Evolutionary conservation across 2,888 invertebrate genomes (phyloP).

Genomic region (Ornithoptera priamus): DNA sequence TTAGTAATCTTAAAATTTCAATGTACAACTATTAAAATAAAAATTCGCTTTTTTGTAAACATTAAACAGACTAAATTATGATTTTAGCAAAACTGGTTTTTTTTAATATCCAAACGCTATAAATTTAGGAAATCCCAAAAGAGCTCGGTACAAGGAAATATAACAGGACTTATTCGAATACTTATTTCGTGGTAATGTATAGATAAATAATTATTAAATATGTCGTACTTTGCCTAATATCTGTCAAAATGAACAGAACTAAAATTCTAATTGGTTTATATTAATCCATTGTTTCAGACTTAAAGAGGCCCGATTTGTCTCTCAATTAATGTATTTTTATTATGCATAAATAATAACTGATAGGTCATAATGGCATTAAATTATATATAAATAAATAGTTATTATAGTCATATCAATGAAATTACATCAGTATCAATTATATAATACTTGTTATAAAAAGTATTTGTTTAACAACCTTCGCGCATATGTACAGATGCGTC

Average conservation of each 20-base stretch:
- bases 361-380: neutral
- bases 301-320: neutral
- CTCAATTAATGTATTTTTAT: neutral
- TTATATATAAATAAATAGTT: neutral
- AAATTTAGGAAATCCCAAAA: neutral
- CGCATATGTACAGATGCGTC: neutral
- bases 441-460: neutral
- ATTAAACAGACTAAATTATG: neutral
- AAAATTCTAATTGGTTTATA: too few species aligned
- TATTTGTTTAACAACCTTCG: neutral
- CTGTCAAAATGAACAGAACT: too few species aligned
- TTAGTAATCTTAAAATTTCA: neutral
- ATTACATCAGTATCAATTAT: neutral
- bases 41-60: neutral
- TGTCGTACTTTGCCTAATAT: neutral
- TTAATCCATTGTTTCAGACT: too few species aligned
- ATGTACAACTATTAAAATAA: neutral
- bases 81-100: neutral
- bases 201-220: neutral
- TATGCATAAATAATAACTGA: neutral
- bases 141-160: neutral
- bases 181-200: neutral
- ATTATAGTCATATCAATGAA: neutral
- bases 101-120: neutral
- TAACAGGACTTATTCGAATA: neutral